Conservation (phyloP, 2,113 vertebrate species). For the Pygoscelis antarcticus region DNA sequence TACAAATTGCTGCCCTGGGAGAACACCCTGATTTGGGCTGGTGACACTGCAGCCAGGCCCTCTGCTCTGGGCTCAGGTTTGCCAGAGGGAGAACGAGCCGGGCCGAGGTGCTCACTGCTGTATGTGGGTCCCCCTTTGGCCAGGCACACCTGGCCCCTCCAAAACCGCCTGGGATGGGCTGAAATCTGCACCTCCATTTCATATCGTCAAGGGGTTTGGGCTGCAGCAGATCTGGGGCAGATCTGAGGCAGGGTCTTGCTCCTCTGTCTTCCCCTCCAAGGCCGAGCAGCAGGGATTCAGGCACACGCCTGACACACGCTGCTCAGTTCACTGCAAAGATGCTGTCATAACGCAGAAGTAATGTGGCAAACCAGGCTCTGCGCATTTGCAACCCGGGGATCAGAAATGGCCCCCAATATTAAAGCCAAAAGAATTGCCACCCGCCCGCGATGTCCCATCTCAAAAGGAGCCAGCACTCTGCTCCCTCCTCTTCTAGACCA, state of each 20-base stretch:
- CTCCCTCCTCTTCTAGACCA: not conserved
- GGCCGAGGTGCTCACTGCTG: not conserved
- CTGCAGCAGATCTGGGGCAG: not conserved
- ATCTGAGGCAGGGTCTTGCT: not conserved
- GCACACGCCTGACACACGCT: accelerated
- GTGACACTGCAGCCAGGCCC: not conserved
- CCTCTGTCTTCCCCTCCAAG: not conserved
- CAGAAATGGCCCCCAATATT: not conserved
- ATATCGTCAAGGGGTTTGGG: accelerated
- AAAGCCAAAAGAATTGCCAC: not conserved
- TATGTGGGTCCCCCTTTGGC: too few species aligned
- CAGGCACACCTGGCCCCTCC: not conserved
- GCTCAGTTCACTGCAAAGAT: not conserved
- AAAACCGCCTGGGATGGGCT: not conserved
- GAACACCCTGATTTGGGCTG: not conserved
- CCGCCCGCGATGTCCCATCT: accelerated
- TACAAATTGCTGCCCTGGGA: not conserved
- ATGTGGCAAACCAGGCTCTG: not conserved
- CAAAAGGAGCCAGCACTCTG: not conserved
- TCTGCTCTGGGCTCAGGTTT: not conserved
- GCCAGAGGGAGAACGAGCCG: not conserved
- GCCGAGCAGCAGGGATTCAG: accelerated
- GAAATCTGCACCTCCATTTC: not conserved
- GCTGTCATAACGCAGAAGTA: not conserved
- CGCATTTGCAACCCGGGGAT: accelerated